Evolutionary conservation across 2,888 invertebrate species (phyloP), one percentile per base, ranked within the genome.

Genomic region (Ochlodes sylvanus): DNA sequence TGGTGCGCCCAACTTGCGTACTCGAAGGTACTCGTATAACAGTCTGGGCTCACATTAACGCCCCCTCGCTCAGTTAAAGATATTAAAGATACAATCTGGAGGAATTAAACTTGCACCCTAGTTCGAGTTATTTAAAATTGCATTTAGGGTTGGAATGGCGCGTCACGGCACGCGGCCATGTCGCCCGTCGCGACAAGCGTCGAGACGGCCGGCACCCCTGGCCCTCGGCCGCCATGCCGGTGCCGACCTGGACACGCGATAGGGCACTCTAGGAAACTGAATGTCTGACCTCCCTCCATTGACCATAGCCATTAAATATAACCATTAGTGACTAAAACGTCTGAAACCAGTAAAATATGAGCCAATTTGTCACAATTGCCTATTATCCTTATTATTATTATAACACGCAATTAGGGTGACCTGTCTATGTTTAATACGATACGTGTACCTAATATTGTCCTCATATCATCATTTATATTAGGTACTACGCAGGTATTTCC

Each of bases 111-210:
- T 73, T 75, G 73, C 80, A 79, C 86, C 84, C 82, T 75, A 75
- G 79, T 85, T 81, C 83, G 76, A 80, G 87, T 88, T 87, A 88
- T 90, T 88, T 87, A 75, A 86, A 88, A 90, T 89, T 89, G 86
- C 87, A 76, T 80, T 70, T 68, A 78, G 73, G 75, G 79, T 76
- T 77, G 82, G 70, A 75, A 73, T 67, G 79, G 78, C 72, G 79
- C 79, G 77, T 73, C 77, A 77, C 79, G 38, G 70, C 27, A 27
- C 27, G 27, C 27, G 57, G 42, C 47, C 50, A 10, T 84, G 79
- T 70, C 77, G 75, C 69, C 54, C 70, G 76, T 70, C 75, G 73
- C 72, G 77, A 70, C 78, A 74, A 70, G 63, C 71, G 70, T 68
- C 72, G 69, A 14, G 50, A 52, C 58, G 41, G 34, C 61, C 47